Conservation (phyloP, 2,888 invertebrate species). For the Pseudoips prasinana region DNA sequence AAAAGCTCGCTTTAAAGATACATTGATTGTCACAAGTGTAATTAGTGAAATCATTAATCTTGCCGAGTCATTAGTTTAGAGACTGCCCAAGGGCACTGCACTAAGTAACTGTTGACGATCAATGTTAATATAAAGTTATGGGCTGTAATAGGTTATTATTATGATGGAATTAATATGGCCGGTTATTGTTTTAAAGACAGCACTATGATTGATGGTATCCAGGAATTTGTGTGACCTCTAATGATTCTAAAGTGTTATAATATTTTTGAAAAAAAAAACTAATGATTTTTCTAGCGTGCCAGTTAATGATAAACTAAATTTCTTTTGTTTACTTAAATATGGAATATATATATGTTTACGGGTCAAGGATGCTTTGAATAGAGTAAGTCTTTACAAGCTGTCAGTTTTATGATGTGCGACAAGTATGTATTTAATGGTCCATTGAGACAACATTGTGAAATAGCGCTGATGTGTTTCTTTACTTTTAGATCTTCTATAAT, state of each 20-base stretch:
- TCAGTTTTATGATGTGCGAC: constrained; percentile 36
- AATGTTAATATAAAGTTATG: constrained; percentile 64
- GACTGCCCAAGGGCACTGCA: constrained; percentile 67
- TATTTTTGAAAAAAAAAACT: constrained; percentile 26
- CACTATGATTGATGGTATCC: constrained; percentile 63
- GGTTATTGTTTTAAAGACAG: constrained; percentile 78
- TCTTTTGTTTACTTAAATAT: constrained; percentile 30
- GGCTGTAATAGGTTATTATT: constrained; percentile 70
- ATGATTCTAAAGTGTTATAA: constrained; percentile 17
- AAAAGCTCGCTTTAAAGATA: constrained; percentile 59
- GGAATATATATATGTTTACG: constrained; percentile 14
- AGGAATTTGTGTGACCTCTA: constrained; percentile 35
- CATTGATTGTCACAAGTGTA: constrained; percentile 73
- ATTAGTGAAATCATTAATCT: constrained; percentile 78
- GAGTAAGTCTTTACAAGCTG: constrained; percentile 35
- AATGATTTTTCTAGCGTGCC: constrained; percentile 26
- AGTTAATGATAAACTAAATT: constrained; percentile 18
- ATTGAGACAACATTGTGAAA: constrained; percentile 39
- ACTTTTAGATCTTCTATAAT: too few relatives aligned
- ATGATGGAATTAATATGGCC: constrained; percentile 61
- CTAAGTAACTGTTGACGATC: constrained; percentile 73
- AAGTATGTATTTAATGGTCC: constrained; percentile 40
- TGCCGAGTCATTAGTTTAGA: constrained; percentile 64
- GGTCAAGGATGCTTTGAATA: constrained; percentile 40
- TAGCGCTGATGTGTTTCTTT: constrained; percentile 22